Percentiles rank a stretch among this genome's conserved stretches.
Conservation (phyloP, 1,140 invertebrate genomes). For the Trichogramma pretiosum region DNA sequence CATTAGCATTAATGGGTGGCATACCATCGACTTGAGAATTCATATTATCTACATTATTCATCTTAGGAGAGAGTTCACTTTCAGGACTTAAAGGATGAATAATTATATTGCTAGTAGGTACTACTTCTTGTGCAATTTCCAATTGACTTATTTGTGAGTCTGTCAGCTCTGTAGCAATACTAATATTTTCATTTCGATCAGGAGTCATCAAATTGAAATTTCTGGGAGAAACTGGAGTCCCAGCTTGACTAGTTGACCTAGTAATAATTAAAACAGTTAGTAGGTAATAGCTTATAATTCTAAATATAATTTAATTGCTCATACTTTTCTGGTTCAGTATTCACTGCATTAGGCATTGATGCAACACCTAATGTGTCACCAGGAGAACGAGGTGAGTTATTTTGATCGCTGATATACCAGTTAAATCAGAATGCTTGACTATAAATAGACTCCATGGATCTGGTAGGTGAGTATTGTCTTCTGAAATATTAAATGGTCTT, state of each 20-base stretch:
- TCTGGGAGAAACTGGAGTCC: constrained; percentile 34
- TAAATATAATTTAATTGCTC: not conserved
- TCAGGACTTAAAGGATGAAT: constrained; percentile 58
- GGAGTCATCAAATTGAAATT: constrained; percentile 32
- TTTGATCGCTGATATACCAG: constrained; percentile 50
- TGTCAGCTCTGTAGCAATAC: constrained; percentile 31
- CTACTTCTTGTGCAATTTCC: constrained; percentile 47
- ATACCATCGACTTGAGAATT: constrained; percentile 39
- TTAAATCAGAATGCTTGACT: constrained; percentile 48
- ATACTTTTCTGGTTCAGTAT: constrained; percentile 38
- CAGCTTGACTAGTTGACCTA: constrained; percentile 37
- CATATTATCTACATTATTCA: constrained; percentile 20
- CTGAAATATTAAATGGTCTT: constrained; percentile 48
- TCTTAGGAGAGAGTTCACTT: constrained; percentile 33
- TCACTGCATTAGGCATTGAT: constrained; percentile 46
- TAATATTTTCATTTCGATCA: constrained; percentile 30
- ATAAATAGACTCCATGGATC: constrained; percentile 81
- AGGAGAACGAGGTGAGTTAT: constrained; percentile 55
- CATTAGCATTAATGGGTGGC: constrained; percentile 52
- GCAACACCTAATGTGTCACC: constrained; percentile 47
- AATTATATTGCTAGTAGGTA: constrained; percentile 28
- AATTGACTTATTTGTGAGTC: constrained; percentile 31
- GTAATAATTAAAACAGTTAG: constrained; percentile 18
- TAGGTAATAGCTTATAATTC: not conserved
- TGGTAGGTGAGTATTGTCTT: constrained; percentile 52